Evolutionary conservation across 1,140 invertebrate genomes (phyloP), one percentile per base, ranked within the genome.

Genomic region (Paracyclopina nana): DNA sequence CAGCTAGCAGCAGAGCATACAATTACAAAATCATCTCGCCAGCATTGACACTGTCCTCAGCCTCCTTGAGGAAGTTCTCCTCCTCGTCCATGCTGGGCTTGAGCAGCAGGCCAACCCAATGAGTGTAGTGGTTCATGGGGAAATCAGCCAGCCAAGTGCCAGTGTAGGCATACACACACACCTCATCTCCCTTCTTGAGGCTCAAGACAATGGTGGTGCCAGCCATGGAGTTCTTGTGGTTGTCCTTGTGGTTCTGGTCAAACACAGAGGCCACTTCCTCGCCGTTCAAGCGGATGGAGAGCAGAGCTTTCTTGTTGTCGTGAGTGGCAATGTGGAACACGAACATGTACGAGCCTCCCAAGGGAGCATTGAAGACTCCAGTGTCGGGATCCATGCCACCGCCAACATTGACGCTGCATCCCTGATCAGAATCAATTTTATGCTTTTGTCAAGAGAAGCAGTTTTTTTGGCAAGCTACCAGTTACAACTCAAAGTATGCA

Each of bases 241-340:
- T 52, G 22, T 52, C 50, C 50, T 52, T 52, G 27, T 52, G 50
- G 41, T 52, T 52, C 22, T 52, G 50, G 38, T 52, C 50, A 44
- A 52, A 52, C 38, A 52, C 43, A 25, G 38, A 46, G 6, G 50
- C 50, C 16, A 52, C 34, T 40, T 52, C 50, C 31, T 52, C 50
- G 25, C 50, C 50, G 14, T 52, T 52, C 16, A 42, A 20, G 3
- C 50, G 38, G 50, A 52, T 52, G 12, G 50, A 52, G 9, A 52
- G 38, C n/a, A 52, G 41, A n/a, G 50, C 50, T 25, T 52, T 52
- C 38, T 52, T 52, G 40, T 52, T 52, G 50, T 52, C 50, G 25
- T 52, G 50, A 16, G 50, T 52, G 25, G 50, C 50, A 45, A 52
- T 38, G 38, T 52, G 50, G 50, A 52, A 52, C n/a, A 52, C 43